Evolutionary conservation across 2,797 vertebrate species (phyloP), one percentile per base, ranked within the genome.

Genomic region (Tenualosa ilisha): DNA sequence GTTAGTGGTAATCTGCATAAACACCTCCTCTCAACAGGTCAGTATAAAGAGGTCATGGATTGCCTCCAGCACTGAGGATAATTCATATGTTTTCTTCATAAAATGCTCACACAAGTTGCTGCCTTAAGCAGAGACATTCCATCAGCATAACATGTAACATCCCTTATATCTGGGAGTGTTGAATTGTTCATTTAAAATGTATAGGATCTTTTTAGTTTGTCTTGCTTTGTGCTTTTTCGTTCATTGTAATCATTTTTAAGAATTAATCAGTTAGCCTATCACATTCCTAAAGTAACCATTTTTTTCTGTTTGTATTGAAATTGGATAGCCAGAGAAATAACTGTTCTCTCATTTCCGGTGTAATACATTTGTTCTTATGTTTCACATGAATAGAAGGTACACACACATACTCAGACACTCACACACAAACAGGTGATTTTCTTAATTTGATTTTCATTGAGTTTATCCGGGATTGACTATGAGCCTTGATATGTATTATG

Each of bases 61-160:
- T 17, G 26, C 31, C 11, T 72, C 65, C 37, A 75, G 5, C 65
- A 37, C 11, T 72, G 68, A 40, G 68, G 68, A 89, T 82, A 84
- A 83, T 61, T 68, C 24, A n/a, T 6, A 20, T 40, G 43, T 83
- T 89, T 59, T 85, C 84, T 49, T 84, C 75, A 85, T 63, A 56
- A 53, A 54, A 84, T 65, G 54, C 24, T 56, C 83, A 83, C 68
- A 11, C 54, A 86, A 75, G 82, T 79, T 79, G 43, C 40, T 43
- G 68, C 37, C 22, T 17, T 40, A 1, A 46, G 37, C 17, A 31
- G 11, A 40, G 40, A 13, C 72, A 43, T 79, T 43, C 72, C 72
- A 46, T 46, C 40, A 20, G 72, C 40, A 17, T 79, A 51, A 51
- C 50, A 51, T 51, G 50, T 51, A 20, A 22, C 40, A 79, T 79